Base-by-base conservation (phyloP, 35 echinoderm and acorn worm genomes). In the Acanthaster planci region DNA sequence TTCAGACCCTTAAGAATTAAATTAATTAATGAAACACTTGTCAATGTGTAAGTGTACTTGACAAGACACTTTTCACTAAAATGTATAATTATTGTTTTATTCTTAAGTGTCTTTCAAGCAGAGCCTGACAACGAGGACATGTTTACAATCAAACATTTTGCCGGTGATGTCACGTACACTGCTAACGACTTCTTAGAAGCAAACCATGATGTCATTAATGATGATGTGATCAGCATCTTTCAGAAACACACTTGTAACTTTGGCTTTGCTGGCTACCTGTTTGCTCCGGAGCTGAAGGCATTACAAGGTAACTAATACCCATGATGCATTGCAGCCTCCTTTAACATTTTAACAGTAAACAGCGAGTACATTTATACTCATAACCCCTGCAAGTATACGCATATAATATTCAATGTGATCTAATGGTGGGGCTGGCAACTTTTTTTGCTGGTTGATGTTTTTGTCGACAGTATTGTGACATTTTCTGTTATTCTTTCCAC, bases 261-360 rank as follows among this genome's bases (percentile, higher is more conserved):
- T 99, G 96, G 96, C 67, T 99, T 94, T 72, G 92, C 86, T 42
- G 91, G 92, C 14, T 89, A 99, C 80, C 96, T 99, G 32, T 99
- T 99, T 56, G 80, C 85, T 30, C 92, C 85, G 39, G 96, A 99
- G 38, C 77, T 94, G 16, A 88, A 90, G 51, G 67, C 82, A 55
- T 51, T 97, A 8, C 88, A 97, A 87, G 84, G 94, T 97, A 82
- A 51, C 75, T 77, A 19, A 23, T 18, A 68, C 4, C 4, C 4
- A 6, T 47, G 4, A 47, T 47, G 4, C 42, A 6, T 6, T 47
- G 4, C 12, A 47, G 42, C 4, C 42, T 12, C 4, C 4, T 6
- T 6, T 47, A 4, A 47, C 12, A 47, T 47, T 6, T 47, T 47
- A 47, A 47, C 4, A 47, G 12, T 6, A 47, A 47, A n/a, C n/a